Evolutionary conservation across 2,888 invertebrate genomes (phyloP).

Genomic region (Steinernema carpocapsae): DNA sequence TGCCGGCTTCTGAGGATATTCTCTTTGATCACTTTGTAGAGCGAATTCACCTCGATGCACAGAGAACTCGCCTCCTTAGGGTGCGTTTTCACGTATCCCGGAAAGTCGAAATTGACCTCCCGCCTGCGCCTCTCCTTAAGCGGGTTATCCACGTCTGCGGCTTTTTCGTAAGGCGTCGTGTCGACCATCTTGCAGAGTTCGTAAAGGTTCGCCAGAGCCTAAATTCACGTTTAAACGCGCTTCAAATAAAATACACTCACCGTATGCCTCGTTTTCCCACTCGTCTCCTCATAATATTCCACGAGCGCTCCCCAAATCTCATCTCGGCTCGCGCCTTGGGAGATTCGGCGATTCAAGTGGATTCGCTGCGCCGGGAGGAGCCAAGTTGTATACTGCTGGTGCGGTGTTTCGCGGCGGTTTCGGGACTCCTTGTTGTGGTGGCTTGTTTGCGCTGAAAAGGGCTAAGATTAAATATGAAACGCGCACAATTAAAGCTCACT

Average conservation of each 20-base stretch:
- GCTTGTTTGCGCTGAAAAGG: neutral
- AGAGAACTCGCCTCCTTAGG: slow-evolving; percentile 7
- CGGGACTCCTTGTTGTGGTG: neutral
- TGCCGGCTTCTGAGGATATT: slow-evolving; percentile 11
- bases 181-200: slow-evolving; percentile 20
- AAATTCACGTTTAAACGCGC: neutral
- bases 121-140: neutral
- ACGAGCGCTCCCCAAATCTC: slow-evolving; percentile 18
- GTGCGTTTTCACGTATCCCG: neutral
- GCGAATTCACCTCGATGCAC: slow-evolving; percentile 2
- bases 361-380: neutral
- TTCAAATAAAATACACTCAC: neutral
- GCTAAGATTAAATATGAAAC: neutral
- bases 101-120: neutral
- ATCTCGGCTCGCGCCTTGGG: neutral
- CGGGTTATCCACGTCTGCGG: neutral
- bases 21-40: slow-evolving; percentile 12
- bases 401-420: neutral
- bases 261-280: neutral
- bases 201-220: slow-evolving; percentile 3
- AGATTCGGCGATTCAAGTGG: neutral
- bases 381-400: slow-evolving; percentile 9
- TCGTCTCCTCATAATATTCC: slow-evolving; percentile 13
- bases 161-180: neutral
- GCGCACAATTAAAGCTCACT: neutral